These are phyloP conservation scores for Yoshiicerus persimilis DNA, from an alignment of 1,140 invertebrate species.

Conservation along the genomic window DNA sequence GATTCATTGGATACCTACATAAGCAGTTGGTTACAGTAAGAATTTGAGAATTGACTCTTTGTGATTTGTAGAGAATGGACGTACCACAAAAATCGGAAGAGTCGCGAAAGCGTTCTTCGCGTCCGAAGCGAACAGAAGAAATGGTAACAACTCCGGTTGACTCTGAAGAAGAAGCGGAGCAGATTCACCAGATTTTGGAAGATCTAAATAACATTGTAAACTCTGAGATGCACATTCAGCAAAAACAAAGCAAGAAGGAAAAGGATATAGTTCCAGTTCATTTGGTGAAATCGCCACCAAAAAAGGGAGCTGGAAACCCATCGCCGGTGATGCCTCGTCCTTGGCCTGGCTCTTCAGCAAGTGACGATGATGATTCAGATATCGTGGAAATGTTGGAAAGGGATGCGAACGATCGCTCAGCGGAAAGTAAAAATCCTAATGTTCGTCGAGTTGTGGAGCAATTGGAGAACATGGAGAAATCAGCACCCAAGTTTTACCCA, in stretches of 20 bases:
- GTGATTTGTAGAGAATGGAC: slow-evolving; percentile 42
- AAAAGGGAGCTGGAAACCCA: neutral
- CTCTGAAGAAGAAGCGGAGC: slow-evolving; percentile 48
- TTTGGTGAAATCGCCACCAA: slow-evolving; percentile 41
- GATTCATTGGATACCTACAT: no score
- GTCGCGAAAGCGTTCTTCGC: neutral
- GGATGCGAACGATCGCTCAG: neutral
- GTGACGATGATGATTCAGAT: slow-evolving; percentile 44
- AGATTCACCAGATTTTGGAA: slow-evolving; percentile 49
- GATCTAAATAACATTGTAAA: slow-evolving; percentile 49
- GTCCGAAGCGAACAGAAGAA: slow-evolving; percentile 38
- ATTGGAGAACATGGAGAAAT: slow-evolving; percentile 38
- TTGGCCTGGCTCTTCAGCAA: slow-evolving; percentile 46
- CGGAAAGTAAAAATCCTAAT: slow-evolving; percentile 18
- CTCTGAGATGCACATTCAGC: slow-evolving; percentile 34
- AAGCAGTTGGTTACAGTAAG: no score
- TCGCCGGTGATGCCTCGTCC: slow-evolving; percentile 17
- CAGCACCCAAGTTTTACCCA: slow-evolving; percentile 26
- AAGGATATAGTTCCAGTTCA: slow-evolving; percentile 46
- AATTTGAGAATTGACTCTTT: neutral
- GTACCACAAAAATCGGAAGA: slow-evolving; percentile 33
- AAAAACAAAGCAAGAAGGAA: slow-evolving; percentile 27
- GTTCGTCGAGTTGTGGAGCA: slow-evolving; percentile 42
- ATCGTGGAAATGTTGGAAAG: slow-evolving; percentile 32
- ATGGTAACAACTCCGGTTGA: slow-evolving; percentile 46